These are phyloP conservation scores for Sebastes steindachneri DNA, from an alignment of 2,797 vertebrate genomes.

Conservation along the genomic window DNA sequence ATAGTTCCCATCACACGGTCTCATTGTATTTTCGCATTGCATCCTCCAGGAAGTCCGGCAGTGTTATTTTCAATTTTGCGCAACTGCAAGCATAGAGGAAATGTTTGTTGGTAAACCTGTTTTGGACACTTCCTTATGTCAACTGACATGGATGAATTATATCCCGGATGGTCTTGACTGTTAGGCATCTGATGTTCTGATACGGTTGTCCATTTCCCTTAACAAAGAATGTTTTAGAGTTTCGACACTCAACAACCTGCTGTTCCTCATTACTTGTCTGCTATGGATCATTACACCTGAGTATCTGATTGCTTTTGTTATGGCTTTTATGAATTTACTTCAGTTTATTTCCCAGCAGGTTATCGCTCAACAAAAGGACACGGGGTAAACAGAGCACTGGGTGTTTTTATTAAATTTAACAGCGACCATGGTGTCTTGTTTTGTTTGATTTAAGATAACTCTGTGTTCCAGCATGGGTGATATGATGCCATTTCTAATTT, in stretches of 20 bases:
- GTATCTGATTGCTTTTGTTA: not conserved
- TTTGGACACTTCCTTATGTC: conserved; percentile 31
- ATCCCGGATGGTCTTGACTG: not conserved
- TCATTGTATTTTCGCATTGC: not conserved
- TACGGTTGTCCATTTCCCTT: not conserved
- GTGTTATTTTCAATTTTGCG: not conserved
- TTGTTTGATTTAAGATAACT: conserved; percentile 21
- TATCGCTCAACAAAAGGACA: conserved; percentile 41
- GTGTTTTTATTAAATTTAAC: conserved; percentile 14
- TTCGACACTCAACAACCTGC: not conserved
- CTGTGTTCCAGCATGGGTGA: conserved; percentile 55
- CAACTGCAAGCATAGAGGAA: not conserved
- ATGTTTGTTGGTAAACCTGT: conserved; percentile 49
- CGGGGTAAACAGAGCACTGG: conserved; percentile 55
- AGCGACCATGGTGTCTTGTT: not conserved
- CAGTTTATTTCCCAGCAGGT: conserved; percentile 62
- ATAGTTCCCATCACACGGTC: too few relatives aligned
- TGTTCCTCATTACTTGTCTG: not conserved
- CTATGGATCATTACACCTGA: not conserved
- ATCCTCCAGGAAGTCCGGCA: not conserved
- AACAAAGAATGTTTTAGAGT: conserved; percentile 14
- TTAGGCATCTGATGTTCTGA: not conserved
- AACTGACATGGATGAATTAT: not conserved
- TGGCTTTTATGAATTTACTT: conserved; percentile 17
- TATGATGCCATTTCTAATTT: conserved; percentile 36